Percentiles rank a stretch among this genome's conserved stretches.
Conservation (phyloP, 2,113 vertebrate genomes). For the Okapia johnstoni region DNA sequence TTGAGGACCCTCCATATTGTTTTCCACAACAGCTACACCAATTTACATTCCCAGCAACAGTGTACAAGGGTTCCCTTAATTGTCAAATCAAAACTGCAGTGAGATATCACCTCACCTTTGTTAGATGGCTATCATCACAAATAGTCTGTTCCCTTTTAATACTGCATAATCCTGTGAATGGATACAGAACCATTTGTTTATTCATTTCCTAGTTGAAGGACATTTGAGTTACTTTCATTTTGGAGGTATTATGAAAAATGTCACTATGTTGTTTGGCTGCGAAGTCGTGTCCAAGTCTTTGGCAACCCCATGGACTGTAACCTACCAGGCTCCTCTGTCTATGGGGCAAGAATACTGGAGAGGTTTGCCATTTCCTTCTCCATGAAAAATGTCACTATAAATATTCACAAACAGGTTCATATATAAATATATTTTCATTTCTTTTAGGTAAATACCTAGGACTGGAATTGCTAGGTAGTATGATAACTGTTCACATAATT, state of each 20-base stretch:
- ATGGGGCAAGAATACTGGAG: not conserved
- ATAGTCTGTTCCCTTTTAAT: fast-evolving
- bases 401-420: not conserved
- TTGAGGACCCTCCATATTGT: not conserved
- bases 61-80: not conserved
- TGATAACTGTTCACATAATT: fast-evolving
- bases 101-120: not conserved
- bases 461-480: not conserved
- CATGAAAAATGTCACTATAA: not conserved
- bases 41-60: not conserved
- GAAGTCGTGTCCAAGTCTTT: not conserved
- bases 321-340: not conserved
- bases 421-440: not conserved
- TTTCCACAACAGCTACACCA: not conserved
- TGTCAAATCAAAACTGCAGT: not conserved
- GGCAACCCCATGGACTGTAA: not conserved
- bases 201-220: not conserved
- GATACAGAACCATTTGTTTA: fast-evolving
- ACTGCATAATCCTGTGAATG: not conserved
- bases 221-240: not conserved
- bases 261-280: not conserved
- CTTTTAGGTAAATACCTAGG: not conserved
- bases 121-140: not conserved
- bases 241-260: not conserved
- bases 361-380: not conserved